Conservation (phyloP, 2,888 invertebrate species). For the Julus scanicus region DNA sequence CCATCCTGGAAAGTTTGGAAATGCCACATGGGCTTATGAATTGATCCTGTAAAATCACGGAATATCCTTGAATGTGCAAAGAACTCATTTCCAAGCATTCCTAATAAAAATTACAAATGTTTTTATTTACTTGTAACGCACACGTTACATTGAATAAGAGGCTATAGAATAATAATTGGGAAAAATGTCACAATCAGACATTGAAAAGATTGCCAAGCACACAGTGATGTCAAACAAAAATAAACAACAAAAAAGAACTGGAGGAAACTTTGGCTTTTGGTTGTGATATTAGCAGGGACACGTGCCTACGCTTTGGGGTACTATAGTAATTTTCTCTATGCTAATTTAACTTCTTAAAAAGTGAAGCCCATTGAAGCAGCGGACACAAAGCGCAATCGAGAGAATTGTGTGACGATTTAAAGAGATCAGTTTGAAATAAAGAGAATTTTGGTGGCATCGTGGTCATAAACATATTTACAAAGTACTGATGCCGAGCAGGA, state of each 20-base stretch:
- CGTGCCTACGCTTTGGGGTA: neutral
- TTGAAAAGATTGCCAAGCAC: constrained; percentile 22
- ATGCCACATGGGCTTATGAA: no score
- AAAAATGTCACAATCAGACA: constrained; percentile 9
- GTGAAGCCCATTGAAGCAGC: constrained; percentile 4
- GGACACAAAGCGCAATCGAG: neutral
- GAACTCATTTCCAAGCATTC: neutral
- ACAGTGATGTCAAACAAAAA: constrained; percentile 1
- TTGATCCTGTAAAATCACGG: no score
- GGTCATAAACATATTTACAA: constrained; percentile 2
- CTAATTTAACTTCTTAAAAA: neutral
- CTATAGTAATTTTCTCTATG: neutral
- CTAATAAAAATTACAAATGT: constrained; percentile 22
- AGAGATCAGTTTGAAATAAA: constrained; percentile 21
- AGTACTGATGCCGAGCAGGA: neutral
- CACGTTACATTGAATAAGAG: constrained; percentile 21
- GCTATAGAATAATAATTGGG: constrained; percentile 5
- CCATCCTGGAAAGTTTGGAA: no score
- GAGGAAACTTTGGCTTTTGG: neutral
- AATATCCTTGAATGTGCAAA: neutral
- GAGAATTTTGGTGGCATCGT: neutral
- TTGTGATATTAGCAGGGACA: neutral
- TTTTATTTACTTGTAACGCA: constrained; percentile 33
- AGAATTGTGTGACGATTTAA: neutral
- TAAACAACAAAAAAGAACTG: neutral